Evolutionary conservation across 2,113 vertebrate species (phyloP).

Genomic region (Eulemur macaco): DNA sequence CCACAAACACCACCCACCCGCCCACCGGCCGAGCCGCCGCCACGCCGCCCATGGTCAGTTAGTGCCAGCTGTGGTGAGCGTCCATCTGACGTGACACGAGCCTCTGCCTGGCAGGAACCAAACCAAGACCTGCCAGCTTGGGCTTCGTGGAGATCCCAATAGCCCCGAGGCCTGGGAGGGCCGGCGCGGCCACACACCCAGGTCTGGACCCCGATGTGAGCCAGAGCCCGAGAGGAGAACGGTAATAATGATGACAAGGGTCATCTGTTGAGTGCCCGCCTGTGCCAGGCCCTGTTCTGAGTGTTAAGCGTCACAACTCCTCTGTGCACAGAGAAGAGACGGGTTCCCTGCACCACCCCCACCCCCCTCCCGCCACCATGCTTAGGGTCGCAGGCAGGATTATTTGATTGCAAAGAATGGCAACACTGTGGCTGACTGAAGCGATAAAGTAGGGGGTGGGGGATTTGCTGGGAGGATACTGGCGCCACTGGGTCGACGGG

Average conservation of each 20-base stretch:
- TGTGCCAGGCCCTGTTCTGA: background rate
- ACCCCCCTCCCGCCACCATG: accelerated
- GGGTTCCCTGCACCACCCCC: background rate
- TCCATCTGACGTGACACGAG: background rate
- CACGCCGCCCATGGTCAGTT: accelerated
- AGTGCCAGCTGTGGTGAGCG: background rate
- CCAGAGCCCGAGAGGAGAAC: background rate
- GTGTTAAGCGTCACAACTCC: background rate
- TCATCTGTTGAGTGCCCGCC: background rate
- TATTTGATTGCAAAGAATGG: no score
- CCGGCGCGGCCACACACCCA: accelerated
- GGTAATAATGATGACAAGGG: accelerated
- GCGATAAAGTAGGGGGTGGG: background rate
- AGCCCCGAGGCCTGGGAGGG: background rate
- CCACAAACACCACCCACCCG: accelerated
- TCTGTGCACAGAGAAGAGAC: background rate
- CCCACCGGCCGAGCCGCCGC: accelerated
- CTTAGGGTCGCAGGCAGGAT: background rate
- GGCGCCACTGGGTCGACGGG: accelerated
- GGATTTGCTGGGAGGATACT: accelerated
- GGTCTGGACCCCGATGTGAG: background rate
- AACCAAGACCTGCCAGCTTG: background rate
- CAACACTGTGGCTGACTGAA: background rate
- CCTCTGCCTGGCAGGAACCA: background rate
- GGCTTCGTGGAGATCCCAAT: accelerated